Conservation (phyloP, 2,797 vertebrate genomes). For the Onychomys torridus region DNA sequence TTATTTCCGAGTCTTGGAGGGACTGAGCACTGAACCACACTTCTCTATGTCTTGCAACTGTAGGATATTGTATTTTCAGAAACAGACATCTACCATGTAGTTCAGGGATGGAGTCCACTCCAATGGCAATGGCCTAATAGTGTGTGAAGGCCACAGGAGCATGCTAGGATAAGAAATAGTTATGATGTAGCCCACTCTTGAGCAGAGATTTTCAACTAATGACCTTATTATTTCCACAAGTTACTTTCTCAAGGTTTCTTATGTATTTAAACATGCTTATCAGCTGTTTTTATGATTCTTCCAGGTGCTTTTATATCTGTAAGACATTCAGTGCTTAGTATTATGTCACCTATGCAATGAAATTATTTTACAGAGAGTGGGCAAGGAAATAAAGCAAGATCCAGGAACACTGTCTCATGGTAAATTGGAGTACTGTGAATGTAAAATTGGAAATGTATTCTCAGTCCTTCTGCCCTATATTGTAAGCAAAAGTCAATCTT, state of each 20-base stretch:
- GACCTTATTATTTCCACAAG: not conserved
- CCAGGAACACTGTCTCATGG: too few relatives aligned
- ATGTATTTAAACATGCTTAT: not conserved
- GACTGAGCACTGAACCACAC: not conserved
- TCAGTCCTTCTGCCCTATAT: not conserved
- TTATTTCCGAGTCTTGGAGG: not conserved
- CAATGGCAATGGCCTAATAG: not conserved
- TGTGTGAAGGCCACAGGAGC: rapidly evolving
- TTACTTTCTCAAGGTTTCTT: not conserved
- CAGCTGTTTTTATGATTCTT: not conserved
- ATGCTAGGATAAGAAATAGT: too few relatives aligned
- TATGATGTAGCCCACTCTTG: not conserved
- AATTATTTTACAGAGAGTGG: not conserved
- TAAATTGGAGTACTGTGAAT: not conserved
- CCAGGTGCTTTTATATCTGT: not conserved
- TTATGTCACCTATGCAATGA: not conserved
- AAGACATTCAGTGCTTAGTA: not conserved
- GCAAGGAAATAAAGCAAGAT: not conserved
- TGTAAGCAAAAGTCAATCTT: not conserved
- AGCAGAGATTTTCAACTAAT: not conserved
- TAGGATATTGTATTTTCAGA: not conserved
- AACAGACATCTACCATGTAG: not conserved
- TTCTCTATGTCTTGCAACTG: not conserved
- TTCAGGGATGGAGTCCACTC: rapidly evolving
- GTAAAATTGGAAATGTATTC: not conserved